Base-by-base conservation (phyloP, 1,140 invertebrate species). In the Papilio aristodemus region DNA sequence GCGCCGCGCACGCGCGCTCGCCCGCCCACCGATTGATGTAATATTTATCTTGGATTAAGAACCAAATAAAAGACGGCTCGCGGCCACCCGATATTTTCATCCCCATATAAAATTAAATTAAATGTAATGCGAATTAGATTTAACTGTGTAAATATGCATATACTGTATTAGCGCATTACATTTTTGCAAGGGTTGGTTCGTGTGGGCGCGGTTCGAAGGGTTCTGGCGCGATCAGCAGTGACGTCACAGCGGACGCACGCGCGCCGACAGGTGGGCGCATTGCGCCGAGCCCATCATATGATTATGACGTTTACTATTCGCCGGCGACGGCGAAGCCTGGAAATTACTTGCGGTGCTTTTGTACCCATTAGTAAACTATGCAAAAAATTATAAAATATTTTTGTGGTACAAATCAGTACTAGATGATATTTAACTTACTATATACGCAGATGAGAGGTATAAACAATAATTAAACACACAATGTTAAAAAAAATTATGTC, bases 41-140 rank as follows among this genome's bases (percentile, higher is more conserved):
- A 89, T 89, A 91, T 90, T 90, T 90, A 90, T 91, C 86, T 91
- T 86, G 86, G 84, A 91, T 88, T 91, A 91, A 88, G 80, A 87
- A 87, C 84, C 86, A 83, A 85, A 87, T 89, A 88, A 88, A 85
- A 74, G 84, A 80, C 79, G 75, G 77, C 67, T 77, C 74, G 80
- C 79, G 77, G 82, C 78, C 71, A 69, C 68, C 74, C 74, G 60
- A 74, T 76, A 69, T 71, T 73, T 74, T 70, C 67, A 71, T 70
- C 50, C 59, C 60, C 59, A 17, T 37, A 62, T 13, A 19, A 36
- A 46, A 13, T 37, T 70, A 22, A 10, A 4, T 54, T 39, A n/a
- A 11, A 25, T 36, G 10, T 63, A 10, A 17, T 70, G 17, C 13
- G n/a, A 17, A 57, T 38, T 19, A 4, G 8, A 17, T 8, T 13